These are phyloP conservation scores for Drosophila guanche DNA, from an alignment of 1,140 invertebrate species.

Conservation along the genomic window DNA sequence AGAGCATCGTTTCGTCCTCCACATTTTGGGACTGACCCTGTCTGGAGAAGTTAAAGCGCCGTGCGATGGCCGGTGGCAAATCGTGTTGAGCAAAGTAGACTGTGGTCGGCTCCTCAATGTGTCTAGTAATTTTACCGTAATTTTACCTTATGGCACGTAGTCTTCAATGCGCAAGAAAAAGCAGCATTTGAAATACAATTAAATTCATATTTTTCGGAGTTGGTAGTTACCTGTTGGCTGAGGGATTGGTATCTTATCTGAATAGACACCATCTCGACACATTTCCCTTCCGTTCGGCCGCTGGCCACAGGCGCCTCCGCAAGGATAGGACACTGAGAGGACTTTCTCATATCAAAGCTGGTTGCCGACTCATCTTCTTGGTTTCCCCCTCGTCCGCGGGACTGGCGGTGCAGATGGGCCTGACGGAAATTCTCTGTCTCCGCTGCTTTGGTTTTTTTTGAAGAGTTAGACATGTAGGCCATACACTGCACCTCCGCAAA, in stretches of 20 bases:
- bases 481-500: background rate
- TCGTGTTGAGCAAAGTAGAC: background rate
- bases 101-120: slow-evolving; percentile 36
- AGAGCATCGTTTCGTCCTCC: slow-evolving; percentile 21
- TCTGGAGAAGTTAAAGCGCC: slow-evolving; percentile 29
- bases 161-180: slow-evolving; percentile 3
- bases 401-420: slow-evolving; percentile 12
- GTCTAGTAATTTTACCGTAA: slow-evolving; percentile 44
- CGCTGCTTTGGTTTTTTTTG: slow-evolving; percentile 38
- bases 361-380: slow-evolving; percentile 38
- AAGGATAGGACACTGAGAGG: background rate
- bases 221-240: too few species aligned
- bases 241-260: too few species aligned
- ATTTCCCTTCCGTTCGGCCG: background rate
- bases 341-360: slow-evolving; percentile 6
- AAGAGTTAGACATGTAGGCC: background rate
- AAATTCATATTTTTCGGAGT: too few species aligned
- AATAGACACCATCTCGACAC: slow-evolving; percentile 23
- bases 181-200: too few species aligned
- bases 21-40: slow-evolving; percentile 34
- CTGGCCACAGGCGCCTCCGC: background rate
- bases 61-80: background rate
- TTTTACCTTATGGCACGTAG: slow-evolving; percentile 29
- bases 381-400: slow-evolving; percentile 22
- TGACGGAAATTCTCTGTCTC: slow-evolving; percentile 21